Evolutionary conservation across 1,140 invertebrate species (phyloP).

Genomic region (Hestina assimilis): DNA sequence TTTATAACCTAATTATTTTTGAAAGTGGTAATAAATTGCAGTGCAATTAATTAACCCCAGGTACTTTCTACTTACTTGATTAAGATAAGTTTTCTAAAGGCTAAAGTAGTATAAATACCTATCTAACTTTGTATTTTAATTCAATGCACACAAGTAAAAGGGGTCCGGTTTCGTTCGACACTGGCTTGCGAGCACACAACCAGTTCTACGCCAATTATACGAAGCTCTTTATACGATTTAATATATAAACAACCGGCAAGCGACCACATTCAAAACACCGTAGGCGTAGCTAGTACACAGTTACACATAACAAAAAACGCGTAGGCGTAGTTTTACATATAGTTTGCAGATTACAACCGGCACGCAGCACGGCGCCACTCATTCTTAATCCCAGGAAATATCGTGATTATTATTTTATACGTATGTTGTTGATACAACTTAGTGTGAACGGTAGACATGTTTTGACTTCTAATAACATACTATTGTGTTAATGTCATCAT

Average conservation of each 20-base stretch:
- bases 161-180: constrained; percentile 41
- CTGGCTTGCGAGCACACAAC: constrained; percentile 34
- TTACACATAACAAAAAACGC: constrained; percentile 29
- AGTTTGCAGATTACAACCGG: constrained; percentile 18
- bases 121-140: constrained; percentile 29
- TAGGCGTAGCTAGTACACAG: constrained; percentile 24
- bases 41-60: background rate
- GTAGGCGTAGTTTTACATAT: constrained; percentile 22
- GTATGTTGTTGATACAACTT: constrained; percentile 20
- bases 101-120: constrained; percentile 6
- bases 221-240: constrained; percentile 42
- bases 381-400: constrained; percentile 21
- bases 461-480: constrained; percentile 28
- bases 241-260: constrained; percentile 51
- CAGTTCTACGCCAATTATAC: constrained; percentile 56
- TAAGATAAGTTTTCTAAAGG: constrained; percentile 16
- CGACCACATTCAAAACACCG: constrained; percentile 40
- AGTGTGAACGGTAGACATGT: constrained; percentile 25
- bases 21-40: background rate
- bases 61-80: constrained; percentile 1
- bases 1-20: too few relatives aligned
- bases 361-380: constrained; percentile 5
- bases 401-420: constrained; percentile 25
- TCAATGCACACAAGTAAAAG: constrained; percentile 31
- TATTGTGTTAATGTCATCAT: constrained; percentile 25